phyloP scores from a whole-genome alignment of 2,113 vertebrate species.

The Dolichallabes microphthalmus region DNA sequence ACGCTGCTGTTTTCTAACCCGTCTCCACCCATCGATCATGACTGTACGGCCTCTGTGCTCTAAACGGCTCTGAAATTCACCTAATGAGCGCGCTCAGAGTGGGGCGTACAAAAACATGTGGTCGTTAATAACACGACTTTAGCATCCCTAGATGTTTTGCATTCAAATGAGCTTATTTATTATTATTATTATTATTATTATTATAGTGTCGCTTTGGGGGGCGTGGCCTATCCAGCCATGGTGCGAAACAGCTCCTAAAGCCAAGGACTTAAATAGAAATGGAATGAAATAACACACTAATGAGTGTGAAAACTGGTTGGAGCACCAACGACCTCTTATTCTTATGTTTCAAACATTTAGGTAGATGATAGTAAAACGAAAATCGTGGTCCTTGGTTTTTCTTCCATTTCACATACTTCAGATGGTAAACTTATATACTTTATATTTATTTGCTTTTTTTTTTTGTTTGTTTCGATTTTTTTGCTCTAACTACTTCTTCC shows the following conservation, averaged over 20 bases:
- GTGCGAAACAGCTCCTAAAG: not conserved
- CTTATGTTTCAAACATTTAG: not conserved
- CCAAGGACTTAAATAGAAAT: not conserved
- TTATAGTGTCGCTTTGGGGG: not conserved
- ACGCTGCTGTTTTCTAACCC: constrained; percentile 24
- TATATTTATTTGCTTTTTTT: not conserved
- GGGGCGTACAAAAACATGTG: constrained; percentile 42
- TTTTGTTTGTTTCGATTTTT: not conserved
- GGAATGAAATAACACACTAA: not conserved
- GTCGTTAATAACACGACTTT: constrained; percentile 36
- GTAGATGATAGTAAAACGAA: not conserved
- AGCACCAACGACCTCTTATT: not conserved
- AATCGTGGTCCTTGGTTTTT: not conserved
- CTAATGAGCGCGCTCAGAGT: constrained; percentile 29
- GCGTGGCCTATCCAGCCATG: not conserved
- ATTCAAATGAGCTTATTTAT: no score
- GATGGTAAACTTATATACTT: no score
- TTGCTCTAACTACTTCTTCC: not conserved
- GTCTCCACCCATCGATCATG: constrained; percentile 20
- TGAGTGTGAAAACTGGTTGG: not conserved
- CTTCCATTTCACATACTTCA: no score
- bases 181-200: no score
- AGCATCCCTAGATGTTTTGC: not conserved
- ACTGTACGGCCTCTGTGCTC: constrained; percentile 9
- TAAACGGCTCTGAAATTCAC: constrained; percentile 15